These are phyloP conservation scores for Bacillus rossius DNA, from an alignment of 1,140 invertebrate species.

Conservation along the genomic window DNA sequence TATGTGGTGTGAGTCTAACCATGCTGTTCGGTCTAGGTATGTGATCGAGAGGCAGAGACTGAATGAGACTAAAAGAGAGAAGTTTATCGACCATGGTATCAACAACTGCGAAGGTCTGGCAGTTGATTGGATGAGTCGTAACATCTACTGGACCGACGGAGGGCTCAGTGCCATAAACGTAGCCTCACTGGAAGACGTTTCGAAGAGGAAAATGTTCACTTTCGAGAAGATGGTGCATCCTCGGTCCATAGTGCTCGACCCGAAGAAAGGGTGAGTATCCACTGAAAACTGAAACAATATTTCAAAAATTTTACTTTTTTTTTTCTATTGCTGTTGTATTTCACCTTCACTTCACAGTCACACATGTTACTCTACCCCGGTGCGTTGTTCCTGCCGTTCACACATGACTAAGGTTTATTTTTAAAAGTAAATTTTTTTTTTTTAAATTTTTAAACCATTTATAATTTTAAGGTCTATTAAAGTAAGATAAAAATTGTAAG, in stretches of 20 bases:
- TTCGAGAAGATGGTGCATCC: conserved; percentile 50
- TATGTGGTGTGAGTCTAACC: not conserved
- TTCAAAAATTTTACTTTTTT: not conserved
- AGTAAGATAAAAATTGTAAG: no score
- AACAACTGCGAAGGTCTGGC: conserved; percentile 63
- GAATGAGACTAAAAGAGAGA: conserved; percentile 36
- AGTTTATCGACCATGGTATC: conserved; percentile 41
- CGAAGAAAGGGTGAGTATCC: conserved; percentile 48
- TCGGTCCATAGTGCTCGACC: conserved; percentile 62
- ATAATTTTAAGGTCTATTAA: no score
- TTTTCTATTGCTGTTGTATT: not conserved
- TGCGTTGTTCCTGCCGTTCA: no score
- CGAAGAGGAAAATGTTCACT: conserved; percentile 48
- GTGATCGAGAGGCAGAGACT: conserved; percentile 44
- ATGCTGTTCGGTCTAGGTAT: conserved; percentile 33
- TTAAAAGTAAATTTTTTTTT: no score
- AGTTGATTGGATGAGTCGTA: conserved; percentile 72
- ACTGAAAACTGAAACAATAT: no score
- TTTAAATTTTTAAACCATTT: no score
- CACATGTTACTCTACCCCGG: no score
- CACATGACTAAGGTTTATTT: no score
- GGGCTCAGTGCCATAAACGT: conserved; percentile 55
- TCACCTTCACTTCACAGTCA: no score
- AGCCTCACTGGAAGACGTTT: conserved; percentile 48
- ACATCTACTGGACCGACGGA: conserved; percentile 80